Evolutionary conservation across 2,797 vertebrate genomes (phyloP).

Genomic region (Cephalopachus bancanus): DNA sequence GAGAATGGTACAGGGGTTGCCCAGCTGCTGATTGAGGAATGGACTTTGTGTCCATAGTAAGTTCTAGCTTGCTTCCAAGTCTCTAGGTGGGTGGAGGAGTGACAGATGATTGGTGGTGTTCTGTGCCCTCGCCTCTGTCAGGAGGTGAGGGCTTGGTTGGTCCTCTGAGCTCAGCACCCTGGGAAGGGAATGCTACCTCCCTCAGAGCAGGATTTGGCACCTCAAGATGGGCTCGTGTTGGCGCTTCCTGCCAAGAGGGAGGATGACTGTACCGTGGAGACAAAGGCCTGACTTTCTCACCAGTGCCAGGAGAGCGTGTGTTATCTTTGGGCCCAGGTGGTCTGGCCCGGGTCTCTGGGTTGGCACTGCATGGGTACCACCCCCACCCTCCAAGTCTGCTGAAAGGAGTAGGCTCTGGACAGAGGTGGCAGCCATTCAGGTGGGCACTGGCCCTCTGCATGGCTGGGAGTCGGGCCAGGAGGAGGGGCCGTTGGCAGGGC

Average conservation of each 20-base stretch:
- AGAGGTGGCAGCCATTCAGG: slow-evolving; percentile 69
- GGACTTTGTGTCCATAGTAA: background rate
- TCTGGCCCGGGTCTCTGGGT: slow-evolving; percentile 65
- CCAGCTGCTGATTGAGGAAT: background rate
- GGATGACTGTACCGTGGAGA: slow-evolving; percentile 26
- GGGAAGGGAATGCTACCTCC: background rate
- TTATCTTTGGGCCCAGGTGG: slow-evolving; percentile 68
- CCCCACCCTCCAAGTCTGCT: slow-evolving; percentile 52
- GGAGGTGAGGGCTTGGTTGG: background rate
- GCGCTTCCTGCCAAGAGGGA: background rate
- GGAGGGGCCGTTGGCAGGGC: slow-evolving; percentile 8
- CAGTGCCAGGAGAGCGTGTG: slow-evolving; percentile 46
- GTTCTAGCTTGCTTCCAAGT: background rate
- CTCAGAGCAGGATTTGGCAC: slow-evolving; percentile 21
- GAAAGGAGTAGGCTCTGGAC: background rate
- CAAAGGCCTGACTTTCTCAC: background rate
- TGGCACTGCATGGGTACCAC: background rate
- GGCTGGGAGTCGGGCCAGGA: slow-evolving; percentile 64
- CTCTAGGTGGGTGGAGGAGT: background rate
- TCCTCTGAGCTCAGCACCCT: background rate
- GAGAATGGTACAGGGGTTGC: background rate
- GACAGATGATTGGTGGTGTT: background rate
- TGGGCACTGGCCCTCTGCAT: background rate
- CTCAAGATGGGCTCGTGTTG: background rate
- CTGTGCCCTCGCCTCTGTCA: background rate